Conservation (phyloP, 2,797 vertebrate species). For the Bradypodion pumilum region DNA sequence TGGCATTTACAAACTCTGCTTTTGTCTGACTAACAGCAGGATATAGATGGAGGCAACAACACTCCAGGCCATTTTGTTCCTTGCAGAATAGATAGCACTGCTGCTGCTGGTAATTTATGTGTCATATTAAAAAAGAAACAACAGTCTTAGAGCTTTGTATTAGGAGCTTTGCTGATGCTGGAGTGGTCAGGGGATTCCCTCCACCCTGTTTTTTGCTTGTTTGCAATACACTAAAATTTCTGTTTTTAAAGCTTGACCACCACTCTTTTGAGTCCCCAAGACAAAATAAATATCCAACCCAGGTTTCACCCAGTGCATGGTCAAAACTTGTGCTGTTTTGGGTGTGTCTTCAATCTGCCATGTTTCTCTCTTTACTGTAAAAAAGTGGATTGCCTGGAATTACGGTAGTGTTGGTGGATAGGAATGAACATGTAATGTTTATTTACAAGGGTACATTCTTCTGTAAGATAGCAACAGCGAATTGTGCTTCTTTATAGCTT, state of each 20-base stretch:
- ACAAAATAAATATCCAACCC: not conserved
- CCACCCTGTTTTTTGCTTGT: slow-evolving; percentile 34
- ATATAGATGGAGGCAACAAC: slow-evolving; percentile 13
- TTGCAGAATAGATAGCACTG: slow-evolving; percentile 51
- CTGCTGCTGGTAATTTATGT: slow-evolving; percentile 69
- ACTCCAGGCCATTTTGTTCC: slow-evolving; percentile 65
- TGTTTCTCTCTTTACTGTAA: not conserved
- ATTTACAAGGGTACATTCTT: not conserved
- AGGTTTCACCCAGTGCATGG: not conserved
- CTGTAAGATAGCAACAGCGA: not conserved
- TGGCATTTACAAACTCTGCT: not conserved
- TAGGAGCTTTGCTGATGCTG: slow-evolving; percentile 60
- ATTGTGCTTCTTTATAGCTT: not conserved
- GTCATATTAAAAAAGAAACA: slow-evolving; percentile 41
- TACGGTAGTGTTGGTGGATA: not conserved
- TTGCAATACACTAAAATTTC: not conserved
- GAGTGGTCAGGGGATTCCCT: slow-evolving; percentile 44
- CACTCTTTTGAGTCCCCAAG: not conserved
- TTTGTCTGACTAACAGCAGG: not conserved
- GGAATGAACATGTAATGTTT: not conserved
- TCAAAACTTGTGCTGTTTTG: not conserved
- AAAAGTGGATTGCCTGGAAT: not conserved
- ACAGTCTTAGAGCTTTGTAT: slow-evolving; percentile 50
- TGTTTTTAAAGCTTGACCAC: not conserved
- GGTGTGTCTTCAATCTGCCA: slow-evolving; percentile 4